A percentile compares a stretch with the other conserved stretches of the same genome.
phyloP scores from a whole-genome alignment of 2,113 vertebrate genomes.

The Pteropus alecto region DNA sequence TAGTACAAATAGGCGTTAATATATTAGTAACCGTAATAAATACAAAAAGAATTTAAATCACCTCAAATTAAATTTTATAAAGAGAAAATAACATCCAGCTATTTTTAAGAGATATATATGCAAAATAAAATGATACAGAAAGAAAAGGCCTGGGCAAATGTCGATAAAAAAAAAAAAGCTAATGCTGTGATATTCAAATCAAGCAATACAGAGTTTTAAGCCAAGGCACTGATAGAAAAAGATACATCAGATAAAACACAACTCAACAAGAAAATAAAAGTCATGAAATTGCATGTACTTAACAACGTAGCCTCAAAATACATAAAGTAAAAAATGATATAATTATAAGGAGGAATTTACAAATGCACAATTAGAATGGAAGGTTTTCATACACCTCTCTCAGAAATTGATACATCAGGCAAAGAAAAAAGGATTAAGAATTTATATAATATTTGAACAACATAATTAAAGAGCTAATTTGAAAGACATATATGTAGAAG shows the following conservation, averaged over 20 bases:
- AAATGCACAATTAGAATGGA: neutral
- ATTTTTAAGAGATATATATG: neutral
- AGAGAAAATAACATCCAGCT: neutral
- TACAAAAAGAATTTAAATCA: neutral
- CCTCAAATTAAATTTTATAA: neutral
- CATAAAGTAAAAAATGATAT: neutral
- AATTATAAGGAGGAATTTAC: neutral
- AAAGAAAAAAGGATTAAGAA: neutral
- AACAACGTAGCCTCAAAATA: conserved; percentile 8
- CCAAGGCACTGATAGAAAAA: neutral
- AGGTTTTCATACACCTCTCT: neutral
- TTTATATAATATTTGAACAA: neutral
- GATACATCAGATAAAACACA: neutral
- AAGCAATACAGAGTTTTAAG: neutral
- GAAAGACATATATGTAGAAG: neutral
- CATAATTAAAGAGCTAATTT: neutral
- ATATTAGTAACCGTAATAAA: neutral
- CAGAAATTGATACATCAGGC: neutral
- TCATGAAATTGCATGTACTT: neutral
- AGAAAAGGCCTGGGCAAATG: neutral
- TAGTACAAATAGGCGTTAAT: neutral
- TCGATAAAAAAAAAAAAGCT: neutral
- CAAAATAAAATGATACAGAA: neutral
- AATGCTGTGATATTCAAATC: neutral
- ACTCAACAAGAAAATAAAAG: neutral